phyloP scores from a whole-genome alignment of 2,888 invertebrate genomes.

The Arctia plantaginis region DNA sequence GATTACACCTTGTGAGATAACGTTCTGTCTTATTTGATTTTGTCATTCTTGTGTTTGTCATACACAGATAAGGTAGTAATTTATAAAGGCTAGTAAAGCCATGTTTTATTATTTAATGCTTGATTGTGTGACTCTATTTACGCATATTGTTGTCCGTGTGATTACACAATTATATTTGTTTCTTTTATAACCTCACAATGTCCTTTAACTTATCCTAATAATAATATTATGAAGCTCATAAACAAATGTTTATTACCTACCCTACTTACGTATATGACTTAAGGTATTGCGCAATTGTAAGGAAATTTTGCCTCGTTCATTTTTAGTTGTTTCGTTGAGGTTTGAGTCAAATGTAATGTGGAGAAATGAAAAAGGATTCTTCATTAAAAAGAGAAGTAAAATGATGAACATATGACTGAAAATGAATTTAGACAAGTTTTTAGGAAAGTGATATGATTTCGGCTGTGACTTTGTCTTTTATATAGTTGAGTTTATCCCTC shows the following conservation, averaged over 20 bases:
- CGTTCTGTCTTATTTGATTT: slow-evolving; percentile 77
- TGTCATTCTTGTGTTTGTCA: slow-evolving; percentile 73
- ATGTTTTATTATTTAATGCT: slow-evolving; percentile 80
- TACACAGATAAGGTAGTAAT: slow-evolving; percentile 73
- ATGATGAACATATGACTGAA: background rate
- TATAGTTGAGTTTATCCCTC: background rate
- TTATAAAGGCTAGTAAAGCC: slow-evolving; percentile 81
- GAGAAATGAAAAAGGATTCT: background rate
- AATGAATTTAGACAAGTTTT: background rate
- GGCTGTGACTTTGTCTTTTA: background rate
- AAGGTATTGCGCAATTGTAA: slow-evolving; percentile 34
- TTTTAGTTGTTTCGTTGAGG: background rate
- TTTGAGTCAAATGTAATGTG: background rate
- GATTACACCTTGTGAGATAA: slow-evolving; percentile 76
- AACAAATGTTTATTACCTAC: slow-evolving; percentile 53
- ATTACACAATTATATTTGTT: slow-evolving; percentile 67
- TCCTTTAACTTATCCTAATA: slow-evolving; percentile 65
- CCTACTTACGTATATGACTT: slow-evolving; percentile 34
- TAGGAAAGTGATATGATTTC: too few species aligned
- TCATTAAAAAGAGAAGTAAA: background rate
- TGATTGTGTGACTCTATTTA: slow-evolving; percentile 75
- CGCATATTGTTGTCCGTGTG: slow-evolving; percentile 65
- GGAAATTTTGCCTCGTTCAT: slow-evolving; percentile 23
- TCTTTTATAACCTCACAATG: slow-evolving; percentile 59
- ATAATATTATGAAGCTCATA: slow-evolving; percentile 56